Conservation (phyloP, 2,888 invertebrate genomes). For the Phytoseiulus persimilis region DNA sequence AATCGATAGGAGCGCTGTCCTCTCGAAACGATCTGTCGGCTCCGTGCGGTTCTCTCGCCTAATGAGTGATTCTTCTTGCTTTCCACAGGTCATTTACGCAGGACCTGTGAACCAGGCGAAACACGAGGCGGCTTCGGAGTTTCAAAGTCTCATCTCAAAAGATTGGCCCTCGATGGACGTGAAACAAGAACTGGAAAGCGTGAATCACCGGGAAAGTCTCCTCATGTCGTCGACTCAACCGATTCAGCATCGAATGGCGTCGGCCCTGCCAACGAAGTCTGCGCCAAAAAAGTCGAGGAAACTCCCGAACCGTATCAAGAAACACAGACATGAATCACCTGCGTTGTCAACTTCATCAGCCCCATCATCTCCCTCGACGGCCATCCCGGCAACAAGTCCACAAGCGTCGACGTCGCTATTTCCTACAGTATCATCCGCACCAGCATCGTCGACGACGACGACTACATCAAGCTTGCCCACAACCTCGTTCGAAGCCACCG, state of each 20-base stretch:
- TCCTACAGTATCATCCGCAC: neutral
- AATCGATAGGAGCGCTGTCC: no score
- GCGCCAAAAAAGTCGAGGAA: neutral
- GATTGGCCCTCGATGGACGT: neutral
- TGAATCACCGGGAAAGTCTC: neutral
- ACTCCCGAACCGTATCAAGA: neutral
- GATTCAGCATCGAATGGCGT: neutral
- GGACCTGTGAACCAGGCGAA: neutral
- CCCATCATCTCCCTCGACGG: neutral
- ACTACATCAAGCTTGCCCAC: neutral
- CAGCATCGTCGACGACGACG: neutral
- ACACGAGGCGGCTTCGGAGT: neutral
- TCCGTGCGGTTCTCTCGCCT: neutral
- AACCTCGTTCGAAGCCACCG: neutral
- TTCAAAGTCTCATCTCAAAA: neutral
- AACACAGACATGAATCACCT: neutral
- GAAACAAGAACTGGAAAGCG: neutral
- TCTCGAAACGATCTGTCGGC: neutral
- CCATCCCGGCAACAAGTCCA: neutral
- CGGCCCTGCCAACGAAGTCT: neutral
- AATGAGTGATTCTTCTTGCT: neutral
- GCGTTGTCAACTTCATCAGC: neutral
- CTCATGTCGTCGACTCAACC: neutral
- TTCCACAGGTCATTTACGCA: neutral
- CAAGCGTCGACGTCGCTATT: neutral